phyloP scores from a whole-genome alignment of 2,797 vertebrate genomes.

The Myotis findleyi region DNA sequence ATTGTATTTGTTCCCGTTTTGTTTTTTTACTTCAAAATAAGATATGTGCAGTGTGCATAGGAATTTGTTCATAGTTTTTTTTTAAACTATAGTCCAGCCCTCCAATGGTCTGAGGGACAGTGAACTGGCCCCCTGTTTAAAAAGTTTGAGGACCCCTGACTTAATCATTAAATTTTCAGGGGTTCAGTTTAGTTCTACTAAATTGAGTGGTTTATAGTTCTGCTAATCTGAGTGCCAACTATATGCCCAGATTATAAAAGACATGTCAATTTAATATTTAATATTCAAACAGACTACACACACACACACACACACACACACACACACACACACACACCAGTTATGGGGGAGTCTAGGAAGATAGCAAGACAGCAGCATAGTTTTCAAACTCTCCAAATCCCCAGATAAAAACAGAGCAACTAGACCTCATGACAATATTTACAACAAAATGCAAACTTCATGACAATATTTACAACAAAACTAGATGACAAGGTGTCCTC shows the following conservation, averaged over 20 bases:
- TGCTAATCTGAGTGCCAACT: neutral
- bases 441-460: neutral
- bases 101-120: no score
- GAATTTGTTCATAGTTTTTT: no score
- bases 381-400: neutral
- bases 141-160: neutral
- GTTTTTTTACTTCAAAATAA: no score
- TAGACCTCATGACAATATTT: neutral
- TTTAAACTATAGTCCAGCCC: no score
- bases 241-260: neutral
- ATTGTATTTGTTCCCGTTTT: no score
- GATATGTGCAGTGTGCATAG: no score
- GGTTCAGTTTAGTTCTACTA: neutral
- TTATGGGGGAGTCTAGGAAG: neutral
- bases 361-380: neutral
- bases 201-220: neutral
- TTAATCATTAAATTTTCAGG: neutral
- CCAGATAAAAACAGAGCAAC: neutral
- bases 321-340: neutral
- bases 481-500: neutral
- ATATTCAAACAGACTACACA: neutral
- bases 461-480: neutral
- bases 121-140: no score
- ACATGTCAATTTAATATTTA: slow-evolving; percentile 9
- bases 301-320: neutral